Evolutionary conservation across 2,113 vertebrate genomes (phyloP).

Genomic region (Epinephelus cyanopodus): DNA sequence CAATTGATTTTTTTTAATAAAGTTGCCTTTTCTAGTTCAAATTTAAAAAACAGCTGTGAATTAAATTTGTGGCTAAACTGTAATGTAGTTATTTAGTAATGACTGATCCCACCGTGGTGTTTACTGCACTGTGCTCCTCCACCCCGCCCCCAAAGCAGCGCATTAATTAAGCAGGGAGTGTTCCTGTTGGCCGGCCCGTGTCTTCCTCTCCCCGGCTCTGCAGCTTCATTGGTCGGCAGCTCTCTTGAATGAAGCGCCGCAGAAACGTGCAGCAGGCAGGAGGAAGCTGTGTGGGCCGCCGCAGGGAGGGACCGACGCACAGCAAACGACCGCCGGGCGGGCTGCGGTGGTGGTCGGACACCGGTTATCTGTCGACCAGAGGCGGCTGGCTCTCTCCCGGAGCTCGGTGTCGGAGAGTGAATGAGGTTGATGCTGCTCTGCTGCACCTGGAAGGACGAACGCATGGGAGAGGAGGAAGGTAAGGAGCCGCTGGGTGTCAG

Average conservation of each 20-base stretch:
- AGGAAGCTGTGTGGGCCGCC: conserved; percentile 56
- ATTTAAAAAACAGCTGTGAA: not conserved
- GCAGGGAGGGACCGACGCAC: conserved; percentile 35
- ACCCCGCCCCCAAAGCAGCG: not conserved
- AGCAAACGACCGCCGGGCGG: conserved; percentile 40
- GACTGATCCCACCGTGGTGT: not conserved
- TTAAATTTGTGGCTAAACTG: not conserved
- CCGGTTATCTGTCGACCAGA: conserved; percentile 65
- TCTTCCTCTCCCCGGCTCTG: conserved; percentile 32
- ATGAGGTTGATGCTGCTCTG: conserved; percentile 98
- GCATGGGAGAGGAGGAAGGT: conserved; percentile 98
- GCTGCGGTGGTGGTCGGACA: conserved; percentile 48
- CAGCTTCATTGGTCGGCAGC: conserved; percentile 66
- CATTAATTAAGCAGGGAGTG: conserved; percentile 35
- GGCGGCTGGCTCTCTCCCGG: conserved; percentile 68
- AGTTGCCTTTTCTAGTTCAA: not conserved
- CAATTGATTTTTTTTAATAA: not conserved
- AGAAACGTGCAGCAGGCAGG: conserved; percentile 59
- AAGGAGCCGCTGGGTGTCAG: conserved; percentile 45
- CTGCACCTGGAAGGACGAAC: conserved; percentile 96
- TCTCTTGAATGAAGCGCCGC: conserved; percentile 73
- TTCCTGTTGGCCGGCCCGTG: conserved; percentile 64
- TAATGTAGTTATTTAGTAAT: no score
- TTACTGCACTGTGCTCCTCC: conserved; percentile 7
- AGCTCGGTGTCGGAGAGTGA: conserved; percentile 80